These are phyloP conservation scores for Mungos mungo DNA, from an alignment of 2,113 vertebrate species.

Conservation along the genomic window DNA sequence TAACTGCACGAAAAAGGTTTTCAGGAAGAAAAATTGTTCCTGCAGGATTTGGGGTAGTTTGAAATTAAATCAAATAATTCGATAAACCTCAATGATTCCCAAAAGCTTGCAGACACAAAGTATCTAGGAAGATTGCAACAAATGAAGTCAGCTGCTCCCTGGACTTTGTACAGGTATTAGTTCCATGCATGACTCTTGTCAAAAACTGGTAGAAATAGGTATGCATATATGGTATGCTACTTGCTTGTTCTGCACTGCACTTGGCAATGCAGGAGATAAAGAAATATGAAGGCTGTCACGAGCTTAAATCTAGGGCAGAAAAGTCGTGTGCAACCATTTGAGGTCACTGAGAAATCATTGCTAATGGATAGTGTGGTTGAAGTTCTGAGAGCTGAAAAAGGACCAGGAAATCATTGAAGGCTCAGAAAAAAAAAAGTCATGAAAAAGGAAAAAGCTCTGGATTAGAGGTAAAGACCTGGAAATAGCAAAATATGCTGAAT, in stretches of 20 bases:
- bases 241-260: fast-evolving
- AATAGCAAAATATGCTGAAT: not conserved
- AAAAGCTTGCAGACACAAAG: not conserved
- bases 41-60: not conserved
- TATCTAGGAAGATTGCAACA: not conserved
- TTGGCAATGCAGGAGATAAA: not conserved
- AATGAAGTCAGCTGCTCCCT: not conserved
- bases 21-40: not conserved
- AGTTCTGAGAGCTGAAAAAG: not conserved
- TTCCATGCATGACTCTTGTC: not conserved
- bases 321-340: not conserved
- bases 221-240: fast-evolving
- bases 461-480: not conserved
- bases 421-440: not conserved
- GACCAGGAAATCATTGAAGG: not conserved
- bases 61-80: slow-evolving; percentile 26
- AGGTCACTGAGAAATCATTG: not conserved
- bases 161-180: not conserved
- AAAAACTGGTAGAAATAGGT: not conserved
- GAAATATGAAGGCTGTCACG: not conserved
- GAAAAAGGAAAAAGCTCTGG: not conserved
- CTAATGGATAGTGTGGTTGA: not conserved
- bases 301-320: not conserved
- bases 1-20: not conserved
- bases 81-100: not conserved